Conservation (phyloP, 2,113 vertebrate species). For the Lophura nycthemera region DNA sequence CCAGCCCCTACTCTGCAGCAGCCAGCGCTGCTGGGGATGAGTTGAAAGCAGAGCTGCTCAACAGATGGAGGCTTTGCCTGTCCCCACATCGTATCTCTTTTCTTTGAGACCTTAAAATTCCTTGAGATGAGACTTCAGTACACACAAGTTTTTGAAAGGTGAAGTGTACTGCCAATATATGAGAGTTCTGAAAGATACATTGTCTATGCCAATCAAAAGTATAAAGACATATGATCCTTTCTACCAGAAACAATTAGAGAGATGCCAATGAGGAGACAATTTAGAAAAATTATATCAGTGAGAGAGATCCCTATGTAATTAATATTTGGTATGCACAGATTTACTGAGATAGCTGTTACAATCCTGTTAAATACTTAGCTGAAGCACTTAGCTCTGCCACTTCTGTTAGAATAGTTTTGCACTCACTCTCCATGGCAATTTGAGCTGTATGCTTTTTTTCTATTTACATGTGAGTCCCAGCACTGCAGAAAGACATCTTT, state of each 20-base stretch:
- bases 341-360: conserved; percentile 43
- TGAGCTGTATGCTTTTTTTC: background rate
- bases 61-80: background rate
- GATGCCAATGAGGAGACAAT: background rate
- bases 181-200: background rate
- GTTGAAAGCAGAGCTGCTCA: background rate
- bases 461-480: background rate
- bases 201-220: conserved; percentile 27
- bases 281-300: conserved; percentile 24
- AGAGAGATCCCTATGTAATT: conserved; percentile 20
- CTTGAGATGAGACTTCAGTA: background rate
- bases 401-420: too few relatives aligned
- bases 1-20: background rate
- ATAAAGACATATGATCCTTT: conserved; percentile 26
- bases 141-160: background rate
- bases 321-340: conserved; percentile 38
- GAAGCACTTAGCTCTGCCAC: conserved; percentile 42
- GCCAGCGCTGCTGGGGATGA: background rate
- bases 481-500: background rate
- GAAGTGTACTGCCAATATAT: conserved; percentile 19
- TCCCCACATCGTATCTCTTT: background rate
- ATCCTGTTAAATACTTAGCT: conserved; percentile 49
- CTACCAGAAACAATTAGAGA: conserved; percentile 22
- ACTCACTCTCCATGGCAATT: too few relatives aligned
- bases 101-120: background rate